These are phyloP conservation scores for Zaprionus ornatus DNA, from an alignment of 1,140 invertebrate species.

Conservation along the genomic window DNA sequence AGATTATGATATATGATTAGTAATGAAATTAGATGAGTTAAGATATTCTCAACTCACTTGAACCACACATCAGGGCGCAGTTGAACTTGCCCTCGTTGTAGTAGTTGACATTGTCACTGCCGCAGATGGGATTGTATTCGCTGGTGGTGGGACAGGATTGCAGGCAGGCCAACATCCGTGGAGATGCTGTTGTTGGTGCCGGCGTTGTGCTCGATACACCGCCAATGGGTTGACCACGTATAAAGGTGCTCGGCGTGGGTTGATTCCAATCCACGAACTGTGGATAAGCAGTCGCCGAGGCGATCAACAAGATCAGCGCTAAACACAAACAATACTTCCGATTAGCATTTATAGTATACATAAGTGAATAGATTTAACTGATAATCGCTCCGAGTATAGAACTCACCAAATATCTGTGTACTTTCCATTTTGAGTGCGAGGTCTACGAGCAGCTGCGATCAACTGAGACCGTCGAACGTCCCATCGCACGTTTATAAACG, in stretches of 20 bases:
- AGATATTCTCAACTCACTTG: conserved; percentile 78
- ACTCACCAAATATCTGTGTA: conserved; percentile 28
- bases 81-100: conserved; percentile 85
- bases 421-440: conserved; percentile 22
- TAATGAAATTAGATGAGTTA: background rate
- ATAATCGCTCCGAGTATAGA: background rate
- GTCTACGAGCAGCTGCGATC: conserved; percentile 16
- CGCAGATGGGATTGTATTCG: conserved; percentile 90
- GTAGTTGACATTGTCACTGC: conserved; percentile 87
- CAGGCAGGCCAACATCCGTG: conserved; percentile 57
- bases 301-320: conserved; percentile 22
- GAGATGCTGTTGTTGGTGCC: conserved; percentile 46
- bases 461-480: conserved; percentile 23
- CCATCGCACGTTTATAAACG: conserved; percentile 33
- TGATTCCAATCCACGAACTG: conserved; percentile 10
- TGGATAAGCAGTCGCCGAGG: conserved; percentile 9
- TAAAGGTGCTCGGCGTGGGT: conserved; percentile 13
- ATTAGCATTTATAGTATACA: background rate
- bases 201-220: conserved; percentile 34
- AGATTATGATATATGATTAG: background rate
- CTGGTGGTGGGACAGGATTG: conserved; percentile 83
- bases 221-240: conserved; percentile 14
- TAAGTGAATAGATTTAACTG: background rate
- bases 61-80: conserved; percentile 87
- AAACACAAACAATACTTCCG: background rate